Percentiles rank a stretch among this genome's conserved stretches.
Conservation (phyloP, 2,113 vertebrate species). For the Ictidomys tridecemlineatus region DNA sequence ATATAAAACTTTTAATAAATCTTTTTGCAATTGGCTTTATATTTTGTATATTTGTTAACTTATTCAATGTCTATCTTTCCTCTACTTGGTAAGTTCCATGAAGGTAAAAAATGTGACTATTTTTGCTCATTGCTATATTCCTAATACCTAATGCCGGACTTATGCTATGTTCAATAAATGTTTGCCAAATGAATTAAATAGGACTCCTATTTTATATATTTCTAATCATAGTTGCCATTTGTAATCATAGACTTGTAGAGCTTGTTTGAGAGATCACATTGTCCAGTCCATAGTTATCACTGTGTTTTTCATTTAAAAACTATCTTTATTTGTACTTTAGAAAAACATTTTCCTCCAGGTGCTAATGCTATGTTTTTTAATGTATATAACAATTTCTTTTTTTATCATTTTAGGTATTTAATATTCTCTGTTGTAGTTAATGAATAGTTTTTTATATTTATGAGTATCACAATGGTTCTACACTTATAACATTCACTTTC, state of each 20-base stretch:
- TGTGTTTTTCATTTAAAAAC: not conserved
- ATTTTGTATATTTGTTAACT: not conserved
- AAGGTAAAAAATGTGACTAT: not conserved
- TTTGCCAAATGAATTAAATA: conserved; percentile 4
- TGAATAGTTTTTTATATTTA: conserved; percentile 37
- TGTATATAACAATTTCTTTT: not conserved
- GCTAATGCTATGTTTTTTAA: conserved; percentile 27
- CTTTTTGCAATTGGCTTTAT: conserved; percentile 19
- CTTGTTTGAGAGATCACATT: conserved; percentile 4
- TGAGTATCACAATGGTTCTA: not conserved
- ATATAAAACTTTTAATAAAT: conserved; percentile 9
- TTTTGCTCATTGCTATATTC: conserved; percentile 15
- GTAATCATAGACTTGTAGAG: not conserved
- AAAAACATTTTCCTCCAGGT: conserved; percentile 17
- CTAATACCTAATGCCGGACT: conserved; percentile 1
- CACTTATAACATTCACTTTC: not conserved
- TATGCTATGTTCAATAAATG: not conserved
- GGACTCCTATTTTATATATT: not conserved
- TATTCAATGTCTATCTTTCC: not conserved
- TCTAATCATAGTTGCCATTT: not conserved
- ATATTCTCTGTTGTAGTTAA: conserved; percentile 37
- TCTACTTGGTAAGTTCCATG: not conserved
- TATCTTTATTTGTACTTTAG: conserved; percentile 6
- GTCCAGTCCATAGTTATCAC: not conserved
- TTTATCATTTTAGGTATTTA: conserved; percentile 45